phyloP scores from a whole-genome alignment of 1,140 invertebrate genomes.

The Diploscapter pachys region DNA sequence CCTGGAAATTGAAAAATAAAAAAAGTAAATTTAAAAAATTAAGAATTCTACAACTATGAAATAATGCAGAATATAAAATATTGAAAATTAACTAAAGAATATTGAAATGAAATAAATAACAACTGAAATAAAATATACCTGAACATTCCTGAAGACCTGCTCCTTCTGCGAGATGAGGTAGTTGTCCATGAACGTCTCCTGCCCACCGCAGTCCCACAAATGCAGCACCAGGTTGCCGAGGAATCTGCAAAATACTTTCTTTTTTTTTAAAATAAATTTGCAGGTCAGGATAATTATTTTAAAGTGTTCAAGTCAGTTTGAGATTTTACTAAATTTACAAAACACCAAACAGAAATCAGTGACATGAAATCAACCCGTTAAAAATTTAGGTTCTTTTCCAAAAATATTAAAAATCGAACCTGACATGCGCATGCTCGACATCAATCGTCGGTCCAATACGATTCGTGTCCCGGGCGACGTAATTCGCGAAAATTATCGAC shows the following conservation, averaged over 20 bases:
- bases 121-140: slow-evolving; percentile 63
- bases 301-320: no score
- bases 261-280: slow-evolving; percentile 7
- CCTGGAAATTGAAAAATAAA: slow-evolving; percentile 62
- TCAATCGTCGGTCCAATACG: slow-evolving; percentile 97
- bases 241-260: slow-evolving; percentile 71
- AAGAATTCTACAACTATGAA: no score
- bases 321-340: no score
- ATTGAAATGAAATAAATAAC: no score
- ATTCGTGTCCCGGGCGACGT: slow-evolving; percentile 93
- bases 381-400: no score
- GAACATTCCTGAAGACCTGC: slow-evolving; percentile 93
- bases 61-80: no score
- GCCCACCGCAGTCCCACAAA: slow-evolving; percentile 98
- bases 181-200: slow-evolving; percentile 99
- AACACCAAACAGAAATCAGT: no score
- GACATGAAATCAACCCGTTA: no score
- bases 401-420: slow-evolving; percentile 36
- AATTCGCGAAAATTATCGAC: slow-evolving; percentile 99
- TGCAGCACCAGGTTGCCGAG: slow-evolving; percentile 95
- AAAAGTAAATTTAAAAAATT: background rate
- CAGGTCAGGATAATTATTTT: no score
- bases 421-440: slow-evolving; percentile 97
- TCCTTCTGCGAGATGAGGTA: slow-evolving; percentile 96
- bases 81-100: no score